These are phyloP conservation scores for Scaptomyza polygonia DNA, from an alignment of 2,888 invertebrate genomes.

Conservation along the genomic window DNA sequence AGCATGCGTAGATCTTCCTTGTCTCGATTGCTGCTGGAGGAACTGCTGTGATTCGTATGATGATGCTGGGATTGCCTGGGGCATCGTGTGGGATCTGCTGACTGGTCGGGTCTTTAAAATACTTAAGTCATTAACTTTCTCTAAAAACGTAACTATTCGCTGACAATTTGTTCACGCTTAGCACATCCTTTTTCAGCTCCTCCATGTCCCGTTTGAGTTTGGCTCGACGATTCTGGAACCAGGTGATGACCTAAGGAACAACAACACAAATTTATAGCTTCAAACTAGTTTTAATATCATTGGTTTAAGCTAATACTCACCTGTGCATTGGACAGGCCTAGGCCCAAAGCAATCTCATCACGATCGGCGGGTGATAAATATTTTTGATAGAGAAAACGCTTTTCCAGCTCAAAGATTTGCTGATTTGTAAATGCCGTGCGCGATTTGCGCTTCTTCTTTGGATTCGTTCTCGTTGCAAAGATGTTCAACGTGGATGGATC, in stretches of 20 bases:
- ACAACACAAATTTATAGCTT: too few species aligned
- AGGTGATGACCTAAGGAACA: slow-evolving; percentile 92
- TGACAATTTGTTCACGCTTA: slow-evolving; percentile 94
- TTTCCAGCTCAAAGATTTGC: slow-evolving; percentile 98
- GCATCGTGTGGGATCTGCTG: slow-evolving; percentile 78
- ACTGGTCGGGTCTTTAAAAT: slow-evolving; percentile 95
- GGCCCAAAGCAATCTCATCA: slow-evolving; percentile 96
- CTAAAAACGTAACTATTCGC: slow-evolving; percentile 95
- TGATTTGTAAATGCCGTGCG: slow-evolving; percentile 99
- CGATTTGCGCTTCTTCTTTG: slow-evolving; percentile 98
- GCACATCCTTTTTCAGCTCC: slow-evolving; percentile 98
- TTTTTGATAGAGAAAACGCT: slow-evolving; percentile 98
- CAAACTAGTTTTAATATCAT: not conserved
- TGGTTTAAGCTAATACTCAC: slow-evolving; percentile 71
- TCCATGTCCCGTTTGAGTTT: slow-evolving; percentile 98
- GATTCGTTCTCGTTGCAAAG: slow-evolving; percentile 95
- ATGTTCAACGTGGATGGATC: slow-evolving; percentile 95
- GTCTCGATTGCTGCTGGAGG: slow-evolving; percentile 61
- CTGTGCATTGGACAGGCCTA: slow-evolving; percentile 99
- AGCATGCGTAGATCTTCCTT: slow-evolving; percentile 83
- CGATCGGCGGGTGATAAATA: slow-evolving; percentile 98
- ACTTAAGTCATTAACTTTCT: slow-evolving; percentile 95
- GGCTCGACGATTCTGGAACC: slow-evolving; percentile 97
- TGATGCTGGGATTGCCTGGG: slow-evolving; percentile 16
- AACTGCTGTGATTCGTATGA: slow-evolving; percentile 29